phyloP scores from a whole-genome alignment of 2,797 vertebrate genomes.

The Naso thynnoides region DNA sequence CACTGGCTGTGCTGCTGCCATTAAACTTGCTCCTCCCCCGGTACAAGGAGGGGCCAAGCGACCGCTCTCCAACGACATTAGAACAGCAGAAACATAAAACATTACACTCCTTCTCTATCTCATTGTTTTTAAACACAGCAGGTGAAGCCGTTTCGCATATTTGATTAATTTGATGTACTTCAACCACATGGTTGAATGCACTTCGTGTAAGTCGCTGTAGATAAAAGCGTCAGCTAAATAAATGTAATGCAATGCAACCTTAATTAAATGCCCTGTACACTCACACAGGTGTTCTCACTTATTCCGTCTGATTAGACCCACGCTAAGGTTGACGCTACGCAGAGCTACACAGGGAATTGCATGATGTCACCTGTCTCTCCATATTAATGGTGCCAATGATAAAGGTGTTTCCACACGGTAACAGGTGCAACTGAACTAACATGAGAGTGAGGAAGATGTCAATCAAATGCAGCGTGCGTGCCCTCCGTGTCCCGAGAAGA shows the following conservation, averaged over 20 bases:
- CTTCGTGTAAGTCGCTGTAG: not conserved
- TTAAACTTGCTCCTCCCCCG: not conserved
- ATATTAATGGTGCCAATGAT: slow-evolving; percentile 7
- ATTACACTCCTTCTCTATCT: not conserved
- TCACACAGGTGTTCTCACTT: slow-evolving; percentile 17
- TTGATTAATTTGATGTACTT: not conserved
- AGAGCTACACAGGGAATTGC: slow-evolving; percentile 3
- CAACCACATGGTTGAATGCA: not conserved
- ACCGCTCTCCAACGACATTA: too few relatives aligned
- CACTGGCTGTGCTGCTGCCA: not conserved
- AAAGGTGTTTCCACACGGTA: slow-evolving; percentile 13
- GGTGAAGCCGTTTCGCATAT: too few relatives aligned
- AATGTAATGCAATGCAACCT: not conserved
- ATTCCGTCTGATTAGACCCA: slow-evolving; percentile 20
- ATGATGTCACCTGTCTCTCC: slow-evolving; percentile 30
- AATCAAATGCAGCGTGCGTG: not conserved
- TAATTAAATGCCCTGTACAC: not conserved
- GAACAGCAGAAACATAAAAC: not conserved
- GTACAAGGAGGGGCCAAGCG: too few relatives aligned
- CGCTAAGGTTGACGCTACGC: slow-evolving; percentile 13
- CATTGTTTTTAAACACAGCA: not conserved
- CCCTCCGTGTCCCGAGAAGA: slow-evolving; percentile 1
- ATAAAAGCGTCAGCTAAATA: not conserved
- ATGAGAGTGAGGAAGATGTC: slow-evolving; percentile 16
- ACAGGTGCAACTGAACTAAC: slow-evolving; percentile 23